Evolutionary conservation across 2,113 vertebrate genomes (phyloP).

Genomic region (Cyphomyrus discorhynchus): DNA sequence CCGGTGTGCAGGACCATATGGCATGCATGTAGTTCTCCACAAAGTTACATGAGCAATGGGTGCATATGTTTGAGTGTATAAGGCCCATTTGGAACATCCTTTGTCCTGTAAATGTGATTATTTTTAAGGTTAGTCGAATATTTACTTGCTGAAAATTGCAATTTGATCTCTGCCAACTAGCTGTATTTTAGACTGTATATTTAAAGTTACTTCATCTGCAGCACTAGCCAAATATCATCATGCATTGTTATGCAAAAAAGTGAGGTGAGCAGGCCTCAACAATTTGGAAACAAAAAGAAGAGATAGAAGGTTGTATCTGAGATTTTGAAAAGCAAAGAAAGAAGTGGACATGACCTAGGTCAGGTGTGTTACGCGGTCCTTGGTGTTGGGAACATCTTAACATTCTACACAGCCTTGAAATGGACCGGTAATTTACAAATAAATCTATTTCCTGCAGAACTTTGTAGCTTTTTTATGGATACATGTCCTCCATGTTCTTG

Average conservation of each 20-base stretch:
- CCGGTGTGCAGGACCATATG: no score
- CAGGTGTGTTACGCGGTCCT: rapidly evolving
- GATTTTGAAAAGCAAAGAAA: background rate
- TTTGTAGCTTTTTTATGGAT: background rate
- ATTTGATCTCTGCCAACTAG: background rate
- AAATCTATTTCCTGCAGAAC: background rate
- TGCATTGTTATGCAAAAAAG: background rate
- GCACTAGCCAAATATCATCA: background rate
- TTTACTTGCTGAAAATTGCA: background rate
- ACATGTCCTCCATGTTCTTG: background rate
- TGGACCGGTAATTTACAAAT: background rate
- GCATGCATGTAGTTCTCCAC: no score
- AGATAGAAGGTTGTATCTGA: background rate
- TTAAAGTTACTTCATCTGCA: background rate
- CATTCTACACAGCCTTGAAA: background rate
- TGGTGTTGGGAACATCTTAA: background rate
- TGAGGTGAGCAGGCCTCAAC: background rate
- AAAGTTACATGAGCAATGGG: no score
- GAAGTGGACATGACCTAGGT: background rate
- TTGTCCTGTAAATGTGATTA: no score
- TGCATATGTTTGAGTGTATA: no score
- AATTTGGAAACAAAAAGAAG: background rate
- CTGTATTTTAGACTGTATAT: background rate
- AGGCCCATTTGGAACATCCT: no score
- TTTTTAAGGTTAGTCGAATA: background rate